phyloP scores from a whole-genome alignment of 2,797 vertebrate genomes.

The Aldrovandia affinis region DNA sequence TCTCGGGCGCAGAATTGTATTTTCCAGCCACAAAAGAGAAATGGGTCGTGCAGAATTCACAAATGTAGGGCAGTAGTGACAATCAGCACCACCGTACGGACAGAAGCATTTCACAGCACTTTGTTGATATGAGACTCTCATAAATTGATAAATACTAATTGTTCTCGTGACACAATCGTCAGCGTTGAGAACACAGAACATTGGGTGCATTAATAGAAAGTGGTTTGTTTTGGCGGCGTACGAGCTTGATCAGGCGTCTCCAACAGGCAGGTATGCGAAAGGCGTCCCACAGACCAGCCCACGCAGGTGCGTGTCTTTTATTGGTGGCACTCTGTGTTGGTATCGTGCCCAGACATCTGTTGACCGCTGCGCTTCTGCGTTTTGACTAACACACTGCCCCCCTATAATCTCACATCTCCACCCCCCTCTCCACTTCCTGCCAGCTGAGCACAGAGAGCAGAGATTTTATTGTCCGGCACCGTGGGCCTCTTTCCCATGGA shows the following conservation, averaged over 20 bases:
- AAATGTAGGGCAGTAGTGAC: neutral
- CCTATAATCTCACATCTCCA: slow-evolving; percentile 31
- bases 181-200: neutral
- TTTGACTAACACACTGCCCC: slow-evolving; percentile 31
- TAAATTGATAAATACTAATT: neutral
- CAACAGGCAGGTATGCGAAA: neutral
- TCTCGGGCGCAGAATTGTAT: neutral
- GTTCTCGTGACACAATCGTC: neutral
- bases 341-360: slow-evolving; percentile 35
- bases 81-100: neutral
- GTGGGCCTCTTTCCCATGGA: neutral
- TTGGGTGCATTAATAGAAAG: neutral
- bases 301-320: neutral
- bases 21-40: neutral
- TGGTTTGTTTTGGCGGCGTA: neutral
- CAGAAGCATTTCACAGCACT: neutral
- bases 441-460: neutral
- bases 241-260: neutral
- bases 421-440: slow-evolving; percentile 27
- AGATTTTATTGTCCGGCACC: neutral
- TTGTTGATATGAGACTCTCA: neutral
- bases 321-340: slow-evolving; percentile 23
- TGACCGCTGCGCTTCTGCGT: slow-evolving; percentile 18
- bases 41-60: neutral
- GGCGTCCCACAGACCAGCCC: neutral